Conservation (phyloP, 2,113 vertebrate genomes). For the Nothobranchius furzeri region DNA sequence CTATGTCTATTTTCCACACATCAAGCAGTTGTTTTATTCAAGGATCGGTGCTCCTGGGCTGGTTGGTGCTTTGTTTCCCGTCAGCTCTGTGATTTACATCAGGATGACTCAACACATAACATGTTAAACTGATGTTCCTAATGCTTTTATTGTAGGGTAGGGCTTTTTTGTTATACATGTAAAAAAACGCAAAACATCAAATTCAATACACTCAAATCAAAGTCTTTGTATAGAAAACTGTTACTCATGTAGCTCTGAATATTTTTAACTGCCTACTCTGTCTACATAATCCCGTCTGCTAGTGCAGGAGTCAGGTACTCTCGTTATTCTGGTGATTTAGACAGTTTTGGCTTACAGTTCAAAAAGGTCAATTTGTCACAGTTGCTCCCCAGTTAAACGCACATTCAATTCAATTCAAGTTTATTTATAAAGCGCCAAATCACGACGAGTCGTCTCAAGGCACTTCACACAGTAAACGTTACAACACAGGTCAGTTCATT, state of each 20-base stretch:
- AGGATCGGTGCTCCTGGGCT: constrained; percentile 15
- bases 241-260: background rate
- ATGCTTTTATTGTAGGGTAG: background rate
- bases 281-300: background rate
- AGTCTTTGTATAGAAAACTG: background rate
- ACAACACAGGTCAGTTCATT: no score
- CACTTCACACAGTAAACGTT: no score
- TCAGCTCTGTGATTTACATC: constrained; percentile 12
- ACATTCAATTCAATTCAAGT: no score
- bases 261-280: background rate
- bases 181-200: background rate
- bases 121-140: background rate
- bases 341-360: no score
- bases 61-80: constrained; percentile 14
- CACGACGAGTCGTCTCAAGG: no score
- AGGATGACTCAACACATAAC: constrained; percentile 14
- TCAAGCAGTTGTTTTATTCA: constrained; percentile 43
- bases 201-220: background rate
- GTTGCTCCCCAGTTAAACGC: no score
- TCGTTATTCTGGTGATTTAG: no score
- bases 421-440: no score
- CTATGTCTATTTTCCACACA: constrained; percentile 44
- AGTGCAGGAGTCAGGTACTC: background rate
- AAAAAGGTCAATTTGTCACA: no score
- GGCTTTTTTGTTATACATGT: background rate